Conservation (phyloP, 2,113 vertebrate genomes). For the Tyrannus savana region DNA sequence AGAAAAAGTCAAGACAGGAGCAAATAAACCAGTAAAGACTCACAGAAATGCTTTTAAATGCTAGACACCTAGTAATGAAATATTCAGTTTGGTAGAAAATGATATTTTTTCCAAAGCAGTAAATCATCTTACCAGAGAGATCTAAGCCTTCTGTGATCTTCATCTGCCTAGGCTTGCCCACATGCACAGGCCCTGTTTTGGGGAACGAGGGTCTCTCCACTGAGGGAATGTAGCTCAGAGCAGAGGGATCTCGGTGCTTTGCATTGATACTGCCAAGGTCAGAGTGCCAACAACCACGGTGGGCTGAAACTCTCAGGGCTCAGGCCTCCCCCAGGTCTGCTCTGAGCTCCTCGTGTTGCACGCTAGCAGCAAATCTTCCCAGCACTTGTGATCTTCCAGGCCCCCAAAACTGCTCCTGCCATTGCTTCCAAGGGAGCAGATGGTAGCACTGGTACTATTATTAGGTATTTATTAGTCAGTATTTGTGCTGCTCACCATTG, state of each 20-base stretch:
- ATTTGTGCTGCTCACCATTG: background rate
- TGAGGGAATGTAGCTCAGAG: background rate
- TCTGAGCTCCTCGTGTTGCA: fast-evolving
- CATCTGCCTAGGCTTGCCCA: fast-evolving
- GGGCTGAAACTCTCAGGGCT: background rate
- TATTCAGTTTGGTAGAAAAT: background rate
- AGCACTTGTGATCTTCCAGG: background rate
- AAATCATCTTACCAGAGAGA: background rate
- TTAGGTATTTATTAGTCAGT: background rate
- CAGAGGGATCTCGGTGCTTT: background rate
- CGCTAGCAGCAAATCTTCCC: background rate
- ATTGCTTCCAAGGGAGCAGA: background rate
- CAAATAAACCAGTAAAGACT: background rate
- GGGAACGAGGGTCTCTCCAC: background rate
- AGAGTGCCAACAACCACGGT: background rate
- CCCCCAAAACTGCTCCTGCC: background rate
- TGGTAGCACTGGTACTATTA: background rate
- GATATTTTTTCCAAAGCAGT: background rate
- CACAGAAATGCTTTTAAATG: background rate
- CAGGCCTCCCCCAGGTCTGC: background rate
- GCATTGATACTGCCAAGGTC: background rate
- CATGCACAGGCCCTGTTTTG: background rate
- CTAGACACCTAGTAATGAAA: background rate
- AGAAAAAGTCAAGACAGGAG: background rate
- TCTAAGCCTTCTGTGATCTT: background rate